Conservation (phyloP, 2,797 vertebrate genomes). For the Pseudochaenichthys georgianus region DNA sequence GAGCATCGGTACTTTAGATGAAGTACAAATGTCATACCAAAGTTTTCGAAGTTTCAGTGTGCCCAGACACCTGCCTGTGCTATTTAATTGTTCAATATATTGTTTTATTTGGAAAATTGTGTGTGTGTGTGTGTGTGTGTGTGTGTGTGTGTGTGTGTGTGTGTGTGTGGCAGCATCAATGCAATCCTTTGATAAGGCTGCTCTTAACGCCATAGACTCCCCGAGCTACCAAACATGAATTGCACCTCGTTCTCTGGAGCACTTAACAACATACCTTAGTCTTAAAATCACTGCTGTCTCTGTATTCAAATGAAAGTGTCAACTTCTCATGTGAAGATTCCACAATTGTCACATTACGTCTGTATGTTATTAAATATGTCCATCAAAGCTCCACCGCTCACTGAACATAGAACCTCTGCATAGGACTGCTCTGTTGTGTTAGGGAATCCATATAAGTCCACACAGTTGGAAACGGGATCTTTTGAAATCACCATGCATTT, state of each 20-base stretch:
- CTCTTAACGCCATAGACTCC: slow-evolving; percentile 5
- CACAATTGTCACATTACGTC: slow-evolving; percentile 9
- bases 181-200: background rate
- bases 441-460: background rate
- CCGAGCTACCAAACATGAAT: slow-evolving; percentile 16
- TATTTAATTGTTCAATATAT: no score
- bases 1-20: no score
- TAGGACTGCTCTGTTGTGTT: background rate
- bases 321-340: background rate
- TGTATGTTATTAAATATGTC: no score
- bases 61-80: no score
- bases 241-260: background rate
- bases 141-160: no score
- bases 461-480: background rate
- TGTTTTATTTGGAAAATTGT: no score
- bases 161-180: slow-evolving; percentile 1
- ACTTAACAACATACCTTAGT: background rate
- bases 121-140: no score
- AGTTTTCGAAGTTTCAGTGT: no score
- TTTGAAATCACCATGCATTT: background rate
- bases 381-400: no score
- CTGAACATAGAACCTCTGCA: background rate
- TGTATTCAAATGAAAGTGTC: background rate
- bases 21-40: no score
- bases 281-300: slow-evolving; percentile 14